Evolutionary conservation across 2,888 invertebrate genomes (phyloP), one percentile per base, ranked within the genome.

Genomic region (Caenorhabditis zanzibari): DNA sequence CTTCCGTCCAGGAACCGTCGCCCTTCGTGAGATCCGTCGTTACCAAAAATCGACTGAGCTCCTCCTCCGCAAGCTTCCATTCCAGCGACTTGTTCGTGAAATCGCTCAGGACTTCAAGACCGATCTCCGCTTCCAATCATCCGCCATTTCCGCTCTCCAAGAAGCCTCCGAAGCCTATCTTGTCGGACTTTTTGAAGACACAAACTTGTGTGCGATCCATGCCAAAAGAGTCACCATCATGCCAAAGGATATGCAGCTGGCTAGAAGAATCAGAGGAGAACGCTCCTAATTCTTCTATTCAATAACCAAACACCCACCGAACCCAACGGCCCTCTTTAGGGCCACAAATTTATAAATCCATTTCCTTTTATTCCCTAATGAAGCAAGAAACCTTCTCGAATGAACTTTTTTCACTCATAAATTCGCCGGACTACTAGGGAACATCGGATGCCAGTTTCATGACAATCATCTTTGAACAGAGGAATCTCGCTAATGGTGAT

Each of bases 201-300:
- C 97, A 90, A 97, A 97, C 94, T 95, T 97, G 95, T 97, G 96
- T 94, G 97, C 97, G 89, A 97, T 97, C 93, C 97, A 97, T 93
- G 97, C 97, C 91, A 97, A 97, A 94, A 95, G 97, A 92, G 97
- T 97, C 77, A 97, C 97, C 88, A 97, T 97, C 94, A 97, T 97
- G 97, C 97, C 97, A 91, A 97, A 97, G 94, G 97, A 97, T 93
- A 97, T 97, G 92, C 97, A 97, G 94, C 94, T 97, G 93, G 97
- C 97, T 83, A 95, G 97, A 93, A 95, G 97, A 94, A 97, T 97
- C 94, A 96, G 97, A 93, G 97, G 97, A 82, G 82, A 82, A 32
- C 32, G 32, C 7, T 7, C 4, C 4, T 32, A 32, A 32, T 32
- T 7, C 32, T 32, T 6, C 32, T 6, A 32, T 7, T 32, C 32